Percentiles rank a stretch among this genome's conserved stretches.
These are phyloP conservation scores for Hippoglossus hippoglossus DNA, from an alignment of 2,797 vertebrate species.

Conservation along the genomic window DNA sequence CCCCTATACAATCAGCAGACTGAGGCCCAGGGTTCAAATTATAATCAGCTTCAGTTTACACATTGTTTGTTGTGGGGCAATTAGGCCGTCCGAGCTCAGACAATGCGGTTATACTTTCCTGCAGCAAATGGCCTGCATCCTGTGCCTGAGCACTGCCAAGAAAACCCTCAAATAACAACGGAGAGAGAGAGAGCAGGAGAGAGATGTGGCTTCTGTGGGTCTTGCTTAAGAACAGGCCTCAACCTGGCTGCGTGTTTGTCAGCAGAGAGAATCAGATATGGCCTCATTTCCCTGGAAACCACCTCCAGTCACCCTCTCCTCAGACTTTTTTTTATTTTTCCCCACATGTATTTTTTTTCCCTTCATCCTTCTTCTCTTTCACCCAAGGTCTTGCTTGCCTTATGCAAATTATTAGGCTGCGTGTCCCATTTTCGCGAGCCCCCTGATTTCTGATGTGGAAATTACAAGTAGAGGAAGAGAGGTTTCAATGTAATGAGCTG, in stretches of 20 bases:
- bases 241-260: slow-evolving; percentile 77
- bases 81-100: slow-evolving; percentile 75
- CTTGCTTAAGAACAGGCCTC: slow-evolving; percentile 74
- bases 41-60: slow-evolving; percentile 82
- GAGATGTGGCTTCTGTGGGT: slow-evolving; percentile 74
- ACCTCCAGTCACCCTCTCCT: slow-evolving; percentile 60
- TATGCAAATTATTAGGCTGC: slow-evolving; percentile 50
- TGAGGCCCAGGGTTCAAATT: slow-evolving; percentile 71
- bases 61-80: slow-evolving; percentile 82
- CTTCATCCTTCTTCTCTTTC: slow-evolving; percentile 23
- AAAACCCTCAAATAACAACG: slow-evolving; percentile 76
- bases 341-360: background rate
- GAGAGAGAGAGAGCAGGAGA: slow-evolving; percentile 34
- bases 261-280: slow-evolving; percentile 75
- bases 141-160: slow-evolving; percentile 71
- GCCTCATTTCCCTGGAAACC: slow-evolving; percentile 71
- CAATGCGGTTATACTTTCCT: slow-evolving; percentile 79
- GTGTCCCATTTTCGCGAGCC: slow-evolving; percentile 11
- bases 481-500: slow-evolving; percentile 11
- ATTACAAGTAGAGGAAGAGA: slow-evolving; percentile 31
- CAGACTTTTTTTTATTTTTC: slow-evolving; percentile 12
- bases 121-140: slow-evolving; percentile 78
- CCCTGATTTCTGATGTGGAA: slow-evolving; percentile 27
- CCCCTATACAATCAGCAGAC: slow-evolving; percentile 66
- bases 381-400: slow-evolving; percentile 30